Percentiles rank a stretch among this genome's conserved stretches.
These are phyloP conservation scores for Cotesia vestalis DNA, from an alignment of 1,140 invertebrate species.

Conservation along the genomic window DNA sequence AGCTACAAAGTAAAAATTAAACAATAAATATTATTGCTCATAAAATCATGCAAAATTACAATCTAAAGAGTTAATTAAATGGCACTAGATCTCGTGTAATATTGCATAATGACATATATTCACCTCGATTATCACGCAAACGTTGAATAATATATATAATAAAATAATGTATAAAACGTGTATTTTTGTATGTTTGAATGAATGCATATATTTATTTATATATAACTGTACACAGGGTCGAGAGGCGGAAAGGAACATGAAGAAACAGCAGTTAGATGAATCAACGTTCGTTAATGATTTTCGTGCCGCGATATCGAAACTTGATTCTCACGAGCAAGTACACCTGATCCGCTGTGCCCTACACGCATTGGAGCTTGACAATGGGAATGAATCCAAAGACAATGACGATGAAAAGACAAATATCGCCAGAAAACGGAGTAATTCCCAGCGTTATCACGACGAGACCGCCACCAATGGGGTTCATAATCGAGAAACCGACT, in stretches of 20 bases:
- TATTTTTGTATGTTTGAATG: too few relatives aligned
- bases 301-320: conserved; percentile 58
- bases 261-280: conserved; percentile 57
- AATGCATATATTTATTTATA: too few relatives aligned
- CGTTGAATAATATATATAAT: background rate
- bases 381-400: conserved; percentile 37
- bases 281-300: conserved; percentile 55
- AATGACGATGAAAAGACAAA: conserved; percentile 50
- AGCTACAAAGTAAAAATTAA: too few relatives aligned
- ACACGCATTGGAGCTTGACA: conserved; percentile 64
- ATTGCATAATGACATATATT: too few relatives aligned
- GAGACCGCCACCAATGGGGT: conserved; percentile 30
- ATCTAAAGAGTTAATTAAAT: too few relatives aligned
- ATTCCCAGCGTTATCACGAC: conserved; percentile 15
- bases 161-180: conserved; percentile 7
- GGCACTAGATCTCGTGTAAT: too few relatives aligned
- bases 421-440: conserved; percentile 47
- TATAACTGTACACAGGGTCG: conserved; percentile 46
- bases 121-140: too few relatives aligned
- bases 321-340: conserved; percentile 60
- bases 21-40: too few relatives aligned
- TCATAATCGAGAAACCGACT: conserved; percentile 48
- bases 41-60: too few relatives aligned
- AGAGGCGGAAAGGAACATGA: conserved; percentile 56
- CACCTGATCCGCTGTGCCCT: conserved; percentile 61